These are phyloP conservation scores for Drosophila monieri DNA, from an alignment of 2,888 invertebrate species.

Conservation along the genomic window DNA sequence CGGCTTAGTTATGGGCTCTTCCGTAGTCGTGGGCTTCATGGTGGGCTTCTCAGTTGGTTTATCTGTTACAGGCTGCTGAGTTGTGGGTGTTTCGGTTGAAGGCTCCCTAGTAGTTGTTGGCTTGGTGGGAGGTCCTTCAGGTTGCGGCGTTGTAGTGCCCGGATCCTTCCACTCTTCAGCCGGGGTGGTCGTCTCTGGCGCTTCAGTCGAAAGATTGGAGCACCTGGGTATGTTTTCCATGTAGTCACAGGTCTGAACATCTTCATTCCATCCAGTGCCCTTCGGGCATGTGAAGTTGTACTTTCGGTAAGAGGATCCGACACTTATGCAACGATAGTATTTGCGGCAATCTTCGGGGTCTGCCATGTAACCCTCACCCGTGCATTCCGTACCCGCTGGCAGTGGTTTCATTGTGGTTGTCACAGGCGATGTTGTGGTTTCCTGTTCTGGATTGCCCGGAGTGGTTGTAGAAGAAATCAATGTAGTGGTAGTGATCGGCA, in stretches of 20 bases:
- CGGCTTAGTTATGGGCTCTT: constrained; percentile 7
- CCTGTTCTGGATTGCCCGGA: constrained; percentile 9
- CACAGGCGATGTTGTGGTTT: constrained; percentile 24
- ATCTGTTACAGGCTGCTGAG: constrained; percentile 37
- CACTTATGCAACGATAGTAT: constrained; percentile 86
- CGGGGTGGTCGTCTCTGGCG: constrained; percentile 14
- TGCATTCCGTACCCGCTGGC: constrained; percentile 84
- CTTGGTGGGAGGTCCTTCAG: constrained; percentile 8
- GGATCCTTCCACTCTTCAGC: constrained; percentile 11
- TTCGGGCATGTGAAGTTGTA: constrained; percentile 87
- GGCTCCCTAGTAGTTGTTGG: constrained; percentile 23
- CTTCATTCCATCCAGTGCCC: constrained; percentile 89
- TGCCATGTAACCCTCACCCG: constrained; percentile 87
- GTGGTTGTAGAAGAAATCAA: constrained; percentile 8
- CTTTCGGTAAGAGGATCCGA: constrained; percentile 82
- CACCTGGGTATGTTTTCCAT: constrained; percentile 81
- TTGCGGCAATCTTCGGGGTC: constrained; percentile 86
- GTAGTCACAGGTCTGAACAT: constrained; percentile 87
- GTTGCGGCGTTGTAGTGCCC: constrained; percentile 10
- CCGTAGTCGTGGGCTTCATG: constrained; percentile 14
- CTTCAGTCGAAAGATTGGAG: constrained; percentile 54
- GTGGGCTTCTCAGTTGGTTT: constrained; percentile 14
- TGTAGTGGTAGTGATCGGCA: constrained; percentile 7
- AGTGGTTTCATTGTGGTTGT: constrained; percentile 65
- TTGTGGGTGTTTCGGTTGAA: constrained; percentile 48